Base-by-base conservation (phyloP, 2,888 invertebrate genomes). In the Tetramorium bicarinatum region DNA sequence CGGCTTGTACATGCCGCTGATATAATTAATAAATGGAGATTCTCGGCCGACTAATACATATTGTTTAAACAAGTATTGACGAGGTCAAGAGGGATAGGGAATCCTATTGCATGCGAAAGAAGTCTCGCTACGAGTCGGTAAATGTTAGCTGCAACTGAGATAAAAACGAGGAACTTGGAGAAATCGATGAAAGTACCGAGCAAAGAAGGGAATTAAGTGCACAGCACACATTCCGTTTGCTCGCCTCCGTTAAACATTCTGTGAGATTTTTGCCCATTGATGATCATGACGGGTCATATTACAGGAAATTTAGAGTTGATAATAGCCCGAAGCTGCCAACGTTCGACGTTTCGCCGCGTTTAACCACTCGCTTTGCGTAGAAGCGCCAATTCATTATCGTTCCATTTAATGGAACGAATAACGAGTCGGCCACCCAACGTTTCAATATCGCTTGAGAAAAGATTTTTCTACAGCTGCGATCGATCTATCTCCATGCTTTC, bases 11-110 rank as follows among this genome's bases (percentile, higher is more conserved):
- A 59, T 64, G 29, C 62, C 21, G 15, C 34, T 61, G 38, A 18
- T 79, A 77, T 83, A 81, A 87, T 85, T 85, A 85, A 85, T 83
- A 87, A 87, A 85, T 85, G 83, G 74, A 74, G 83, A 81, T 72
- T 59, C 54, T 80, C 41, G 25, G 13, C 6, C 59, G 66, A 64
- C 62, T 44, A 66, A 62, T 71, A 56, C 49, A 34, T 80, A 75
- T 79, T 80, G 66, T 54, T 85, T 75, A 54, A 79, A 79, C 21
- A 82, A 82, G 29, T 56, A 41, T 9, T 25, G 69, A 56, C 34
- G 25, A 47, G 34, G 18, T 41, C 13, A 44, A 67, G 11, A 54
- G 34, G 56, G 9, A 61, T 11, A 29, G 21, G 13, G 21, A 47
- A 49, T 47, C 29, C 25, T 11, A 56, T 29, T 9, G 25, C 29